Evolutionary conservation across 2,888 invertebrate species (phyloP).

Genomic region (Drosophila fungiperda): DNA sequence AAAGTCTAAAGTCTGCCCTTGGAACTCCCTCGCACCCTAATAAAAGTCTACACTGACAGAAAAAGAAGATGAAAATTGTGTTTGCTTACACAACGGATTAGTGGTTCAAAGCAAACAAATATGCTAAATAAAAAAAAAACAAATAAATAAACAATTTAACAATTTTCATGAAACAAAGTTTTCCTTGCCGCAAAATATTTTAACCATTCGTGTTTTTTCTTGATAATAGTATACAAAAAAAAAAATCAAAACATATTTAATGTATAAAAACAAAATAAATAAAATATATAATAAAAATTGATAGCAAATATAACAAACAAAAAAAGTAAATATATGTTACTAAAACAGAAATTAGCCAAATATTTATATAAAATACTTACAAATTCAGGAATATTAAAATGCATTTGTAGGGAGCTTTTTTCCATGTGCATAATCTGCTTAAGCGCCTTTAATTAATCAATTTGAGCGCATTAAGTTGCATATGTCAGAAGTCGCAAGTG

Average conservation of each 20-base stretch:
- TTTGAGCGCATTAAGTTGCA: constrained; percentile 46
- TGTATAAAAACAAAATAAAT: neutral
- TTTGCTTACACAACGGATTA: no score
- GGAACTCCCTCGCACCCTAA: constrained; percentile 42
- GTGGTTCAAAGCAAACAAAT: no score
- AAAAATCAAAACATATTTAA: neutral
- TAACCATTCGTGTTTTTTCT: neutral
- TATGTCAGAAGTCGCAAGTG: constrained; percentile 70
- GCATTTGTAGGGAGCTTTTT: neutral
- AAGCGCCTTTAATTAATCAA: constrained; percentile 73
- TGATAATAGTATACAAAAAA: neutral
- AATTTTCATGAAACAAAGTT: neutral
- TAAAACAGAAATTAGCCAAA: neutral
- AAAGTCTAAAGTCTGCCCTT: constrained; percentile 38
- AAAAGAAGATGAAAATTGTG: constrained; percentile 4
- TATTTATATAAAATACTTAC: neutral
- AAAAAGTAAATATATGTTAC: no score
- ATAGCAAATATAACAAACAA: neutral
- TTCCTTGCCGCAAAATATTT: neutral
- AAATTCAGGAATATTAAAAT: neutral
- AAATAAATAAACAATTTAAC: neutral
- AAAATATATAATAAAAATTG: neutral
- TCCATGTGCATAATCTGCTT: neutral
- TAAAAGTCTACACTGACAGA: constrained; percentile 38
- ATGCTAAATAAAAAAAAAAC: neutral